These are phyloP conservation scores for Perca schrenkii DNA, from an alignment of 2,113 vertebrate genomes.

Conservation along the genomic window DNA sequence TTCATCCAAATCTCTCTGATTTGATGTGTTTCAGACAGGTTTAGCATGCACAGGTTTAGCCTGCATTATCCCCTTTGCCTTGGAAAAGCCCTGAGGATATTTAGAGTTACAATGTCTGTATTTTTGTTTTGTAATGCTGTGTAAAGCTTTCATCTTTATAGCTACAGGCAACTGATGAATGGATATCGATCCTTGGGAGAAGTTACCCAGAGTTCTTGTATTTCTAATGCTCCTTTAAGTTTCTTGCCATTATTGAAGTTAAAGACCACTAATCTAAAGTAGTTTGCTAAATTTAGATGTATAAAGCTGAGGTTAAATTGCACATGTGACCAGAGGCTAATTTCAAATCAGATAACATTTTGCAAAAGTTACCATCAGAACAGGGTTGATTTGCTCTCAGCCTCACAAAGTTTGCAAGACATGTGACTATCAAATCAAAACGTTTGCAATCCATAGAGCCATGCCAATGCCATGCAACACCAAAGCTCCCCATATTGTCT, in stretches of 20 bases:
- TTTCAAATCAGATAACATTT: conserved; percentile 4
- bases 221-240: conserved; percentile 53
- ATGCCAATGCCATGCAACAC: conserved; percentile 36
- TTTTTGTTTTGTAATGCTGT: conserved; percentile 44
- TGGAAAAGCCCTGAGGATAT: conserved; percentile 55
- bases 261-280: background rate
- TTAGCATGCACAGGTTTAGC: conserved; percentile 38
- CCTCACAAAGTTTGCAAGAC: background rate
- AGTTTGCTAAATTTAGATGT: conserved; percentile 6
- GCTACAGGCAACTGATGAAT: conserved; percentile 62
- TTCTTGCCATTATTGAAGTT: conserved; percentile 22
- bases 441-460: conserved; percentile 12
- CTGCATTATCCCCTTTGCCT: conserved; percentile 22
- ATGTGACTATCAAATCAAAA: conserved; percentile 26
- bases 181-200: conserved; percentile 67
- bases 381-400: background rate
- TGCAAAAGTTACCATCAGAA: background rate
- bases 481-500: conserved; percentile 46
- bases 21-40: conserved; percentile 46
- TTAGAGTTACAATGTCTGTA: conserved; percentile 48
- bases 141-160: conserved; percentile 50
- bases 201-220: conserved; percentile 53
- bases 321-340: background rate
- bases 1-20: conserved; percentile 25
- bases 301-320: background rate